Evolutionary conservation across 2,797 vertebrate species (phyloP), one percentile per base, ranked within the genome.

Genomic region (Toxotes lorentzi): DNA sequence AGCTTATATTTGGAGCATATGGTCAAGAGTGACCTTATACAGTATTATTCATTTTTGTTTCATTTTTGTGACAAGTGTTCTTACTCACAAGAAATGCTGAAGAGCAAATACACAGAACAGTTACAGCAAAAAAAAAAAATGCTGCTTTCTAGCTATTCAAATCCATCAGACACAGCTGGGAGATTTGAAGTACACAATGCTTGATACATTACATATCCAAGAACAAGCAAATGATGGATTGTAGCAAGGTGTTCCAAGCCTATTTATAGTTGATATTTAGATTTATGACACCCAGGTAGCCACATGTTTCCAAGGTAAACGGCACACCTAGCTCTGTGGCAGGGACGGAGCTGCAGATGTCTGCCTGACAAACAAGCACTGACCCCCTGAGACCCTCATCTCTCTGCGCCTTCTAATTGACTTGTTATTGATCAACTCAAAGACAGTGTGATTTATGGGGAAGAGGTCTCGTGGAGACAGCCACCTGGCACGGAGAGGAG

Each of bases 351-450:
- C 91, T 94, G 86, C 94, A 95, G 93, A 93, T 95, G 94, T 94
- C 91, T 88, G 83, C 82, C 86, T 92, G 88, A 92, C 94, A 95
- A 94, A 94, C 92, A 95, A 95, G 94, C 92, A 50, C 72, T 85
- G 92, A 94, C 93, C 93, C 92, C 88, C 70, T 68, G 93, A 94
- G 94, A 95, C 93, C 90, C 71, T 88, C 73, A 86, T 92, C 90
- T 88, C 91, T 92, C 85, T 58, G 69, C 43, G 73, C 86, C 92
- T 89, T 89, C 92, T 94, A 93, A 94, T 94, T 93, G 92, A 94
- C 93, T 95, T 95, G 95, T 95, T 96, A 96, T 95, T 95, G 94
- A 95, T 96, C 93, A 95, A 93, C 83, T 90, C 89, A 90, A 91
- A 86, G 92, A 89, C 93, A 92, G 94, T 92, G 92, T 96, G 94